Conservation (phyloP, 2,113 vertebrate species). For the Prunella fulvescens region DNA sequence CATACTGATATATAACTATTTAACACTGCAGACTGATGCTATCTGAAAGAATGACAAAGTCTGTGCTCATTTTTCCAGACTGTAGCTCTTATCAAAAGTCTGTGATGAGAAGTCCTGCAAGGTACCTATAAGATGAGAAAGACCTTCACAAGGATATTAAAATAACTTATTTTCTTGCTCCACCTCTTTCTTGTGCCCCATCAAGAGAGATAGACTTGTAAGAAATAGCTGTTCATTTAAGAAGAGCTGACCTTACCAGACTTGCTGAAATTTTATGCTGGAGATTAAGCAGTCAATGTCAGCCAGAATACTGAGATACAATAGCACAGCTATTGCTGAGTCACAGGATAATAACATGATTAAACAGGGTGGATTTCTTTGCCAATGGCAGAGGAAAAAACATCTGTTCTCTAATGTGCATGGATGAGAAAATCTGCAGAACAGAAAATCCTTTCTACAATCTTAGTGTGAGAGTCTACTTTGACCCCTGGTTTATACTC, state of each 20-base stretch:
- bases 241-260: not conserved
- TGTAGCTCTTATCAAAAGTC: not conserved
- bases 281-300: slow-evolving; percentile 4
- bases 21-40: not conserved
- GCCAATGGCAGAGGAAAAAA: not conserved
- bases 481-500: not conserved
- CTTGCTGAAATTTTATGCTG: not conserved
- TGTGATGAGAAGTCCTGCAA: not conserved
- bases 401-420: not conserved
- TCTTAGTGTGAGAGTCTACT: not conserved
- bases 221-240: not conserved
- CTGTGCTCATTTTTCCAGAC: not conserved
- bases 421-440: not conserved
- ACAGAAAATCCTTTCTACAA: not conserved
- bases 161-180: not conserved
- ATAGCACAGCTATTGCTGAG: not conserved
- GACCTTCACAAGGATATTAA: not conserved
- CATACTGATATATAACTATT: not conserved
- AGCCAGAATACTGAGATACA: not conserved
- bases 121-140: not conserved
- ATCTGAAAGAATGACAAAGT: not conserved
- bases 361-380: not conserved
- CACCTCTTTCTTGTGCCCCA: not conserved
- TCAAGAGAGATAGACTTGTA: not conserved
- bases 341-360: not conserved